Percentiles rank a stretch among this genome's conserved stretches.
These are phyloP conservation scores for Patagioenas fasciata DNA, from an alignment of 2,113 vertebrate genomes.

Conservation along the genomic window DNA sequence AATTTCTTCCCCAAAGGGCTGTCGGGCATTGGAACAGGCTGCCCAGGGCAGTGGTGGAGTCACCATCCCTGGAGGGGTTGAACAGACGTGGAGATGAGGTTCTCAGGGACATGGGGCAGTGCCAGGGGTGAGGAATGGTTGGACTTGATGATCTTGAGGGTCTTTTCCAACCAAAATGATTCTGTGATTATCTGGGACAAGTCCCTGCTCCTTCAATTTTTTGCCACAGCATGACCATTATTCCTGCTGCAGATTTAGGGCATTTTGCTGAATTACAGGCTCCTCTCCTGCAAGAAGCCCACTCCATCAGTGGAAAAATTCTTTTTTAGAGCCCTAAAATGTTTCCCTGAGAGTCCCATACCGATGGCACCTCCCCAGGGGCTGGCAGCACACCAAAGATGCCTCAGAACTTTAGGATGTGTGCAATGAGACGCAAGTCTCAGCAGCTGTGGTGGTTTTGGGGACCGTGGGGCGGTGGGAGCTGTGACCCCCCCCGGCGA, in stretches of 20 bases:
- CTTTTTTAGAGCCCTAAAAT: not conserved
- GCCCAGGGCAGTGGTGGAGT: no score
- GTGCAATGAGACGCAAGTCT: no score
- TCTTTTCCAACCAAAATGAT: no score
- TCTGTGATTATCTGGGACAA: no score
- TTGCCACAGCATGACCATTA: not conserved
- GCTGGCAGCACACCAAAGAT: not conserved
- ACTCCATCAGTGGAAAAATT: fast-evolving
- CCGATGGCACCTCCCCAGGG: fast-evolving
- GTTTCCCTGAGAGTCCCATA: fast-evolving
- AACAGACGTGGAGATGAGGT: no score
- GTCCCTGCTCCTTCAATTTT: not conserved
- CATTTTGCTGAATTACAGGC: not conserved
- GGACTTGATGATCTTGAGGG: no score
- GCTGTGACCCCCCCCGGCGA: not conserved
- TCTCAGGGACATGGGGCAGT: no score
- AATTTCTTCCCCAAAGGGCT: no score
- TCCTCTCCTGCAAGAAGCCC: not conserved
- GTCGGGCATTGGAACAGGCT: no score
- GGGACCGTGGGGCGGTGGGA: not conserved
- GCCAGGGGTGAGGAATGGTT: no score
- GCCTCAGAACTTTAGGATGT: fast-evolving
- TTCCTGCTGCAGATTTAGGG: no score
- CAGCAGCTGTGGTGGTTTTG: not conserved
- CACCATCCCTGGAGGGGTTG: no score